A percentile compares a stretch with the other conserved stretches of the same genome.
Conservation (phyloP, 2,888 invertebrate species). For the Polydrusus cervinus region DNA sequence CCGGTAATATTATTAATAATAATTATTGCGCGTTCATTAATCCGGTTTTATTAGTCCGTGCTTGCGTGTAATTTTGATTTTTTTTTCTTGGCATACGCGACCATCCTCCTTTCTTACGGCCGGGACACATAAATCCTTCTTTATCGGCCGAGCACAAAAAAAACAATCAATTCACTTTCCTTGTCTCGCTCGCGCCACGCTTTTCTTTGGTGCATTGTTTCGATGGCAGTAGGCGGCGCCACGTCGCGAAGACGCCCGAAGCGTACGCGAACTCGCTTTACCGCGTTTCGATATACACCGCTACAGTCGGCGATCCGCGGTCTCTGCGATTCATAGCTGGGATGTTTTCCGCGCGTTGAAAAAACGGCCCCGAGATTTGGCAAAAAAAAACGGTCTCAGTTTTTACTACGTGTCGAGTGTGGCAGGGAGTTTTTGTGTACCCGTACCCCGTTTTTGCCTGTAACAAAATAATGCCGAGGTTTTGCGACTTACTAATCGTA, state of each 20-base stretch:
- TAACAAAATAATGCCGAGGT: constrained; percentile 36
- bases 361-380: constrained; percentile 54
- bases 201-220: constrained; percentile 60
- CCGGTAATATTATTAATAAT: neutral
- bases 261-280: constrained; percentile 56
- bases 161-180: constrained; percentile 56
- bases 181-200: constrained; percentile 56
- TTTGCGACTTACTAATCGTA: constrained; percentile 29
- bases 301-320: constrained; percentile 55
- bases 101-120: constrained; percentile 43
- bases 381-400: constrained; percentile 35
- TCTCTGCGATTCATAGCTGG: constrained; percentile 56
- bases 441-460: constrained; percentile 39
- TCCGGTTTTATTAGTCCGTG: constrained; percentile 31
- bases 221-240: constrained; percentile 59
- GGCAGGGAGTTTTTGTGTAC: constrained; percentile 42
- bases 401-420: constrained; percentile 39
- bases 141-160: constrained; percentile 54
- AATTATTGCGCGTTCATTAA: constrained; percentile 13
- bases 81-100: constrained; percentile 20
- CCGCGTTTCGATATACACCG: constrained; percentile 58
- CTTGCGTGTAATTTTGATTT: constrained; percentile 39
- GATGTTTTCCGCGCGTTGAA: constrained; percentile 59
- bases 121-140: constrained; percentile 48
- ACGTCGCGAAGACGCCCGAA: constrained; percentile 58